phyloP scores from a whole-genome alignment of 2,888 invertebrate species.

The Vesta saturnalis region DNA sequence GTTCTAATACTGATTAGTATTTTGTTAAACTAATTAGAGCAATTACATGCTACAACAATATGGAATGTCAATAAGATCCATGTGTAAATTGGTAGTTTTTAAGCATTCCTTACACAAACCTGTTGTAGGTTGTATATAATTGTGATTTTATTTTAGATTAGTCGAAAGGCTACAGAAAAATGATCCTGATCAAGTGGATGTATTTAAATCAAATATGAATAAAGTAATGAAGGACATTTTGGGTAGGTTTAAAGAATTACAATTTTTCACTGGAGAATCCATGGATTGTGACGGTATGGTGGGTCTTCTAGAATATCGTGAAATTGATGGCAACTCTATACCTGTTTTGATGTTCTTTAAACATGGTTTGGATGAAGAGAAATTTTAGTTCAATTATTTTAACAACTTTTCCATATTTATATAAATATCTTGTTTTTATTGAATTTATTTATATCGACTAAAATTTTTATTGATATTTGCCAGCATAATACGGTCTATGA shows the following conservation, averaged over 20 bases:
- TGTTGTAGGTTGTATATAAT: background rate
- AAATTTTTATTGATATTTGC: conserved; percentile 12
- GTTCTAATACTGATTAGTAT: conserved; percentile 57
- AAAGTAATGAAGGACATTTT: conserved; percentile 93
- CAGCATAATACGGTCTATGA: conserved; percentile 23
- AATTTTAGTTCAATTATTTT: conserved; percentile 73
- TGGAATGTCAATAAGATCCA: background rate
- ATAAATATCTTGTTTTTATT: conserved; percentile 35
- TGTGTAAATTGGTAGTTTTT: background rate
- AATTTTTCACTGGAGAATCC: conserved; percentile 92
- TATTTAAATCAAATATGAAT: conserved; percentile 92
- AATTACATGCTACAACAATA: conserved; percentile 50
- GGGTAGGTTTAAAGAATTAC: conserved; percentile 89
- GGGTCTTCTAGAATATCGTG: conserved; percentile 93
- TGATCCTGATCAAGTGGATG: conserved; percentile 84
- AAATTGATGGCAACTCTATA: conserved; percentile 81
- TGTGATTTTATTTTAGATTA: conserved; percentile 66
- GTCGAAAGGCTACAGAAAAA: conserved; percentile 83
- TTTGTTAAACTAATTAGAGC: conserved; percentile 52
- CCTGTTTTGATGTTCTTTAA: conserved; percentile 97
- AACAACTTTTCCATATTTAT: conserved; percentile 33
- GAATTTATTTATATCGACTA: conserved; percentile 27
- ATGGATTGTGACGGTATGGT: conserved; percentile 96
- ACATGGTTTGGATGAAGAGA: conserved; percentile 94
- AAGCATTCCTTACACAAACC: background rate